Evolutionary conservation across 2,797 vertebrate genomes (phyloP).

Genomic region (Amniataba percoides): DNA sequence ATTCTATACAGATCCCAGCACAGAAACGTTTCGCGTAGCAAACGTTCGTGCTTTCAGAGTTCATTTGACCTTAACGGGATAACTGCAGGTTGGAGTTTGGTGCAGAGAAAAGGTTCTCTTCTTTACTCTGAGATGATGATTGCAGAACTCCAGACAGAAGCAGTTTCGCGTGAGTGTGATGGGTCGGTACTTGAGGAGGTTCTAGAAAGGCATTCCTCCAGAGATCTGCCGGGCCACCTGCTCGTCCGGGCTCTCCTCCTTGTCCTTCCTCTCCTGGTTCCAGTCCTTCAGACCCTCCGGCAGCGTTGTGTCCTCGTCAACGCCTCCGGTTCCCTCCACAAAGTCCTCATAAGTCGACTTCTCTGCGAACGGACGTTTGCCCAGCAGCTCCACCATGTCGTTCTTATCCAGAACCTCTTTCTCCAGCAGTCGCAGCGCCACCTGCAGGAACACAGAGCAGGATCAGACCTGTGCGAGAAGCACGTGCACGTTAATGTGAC

Average conservation of each 20-base stretch:
- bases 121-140: neutral
- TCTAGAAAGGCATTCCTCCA: constrained; percentile 89
- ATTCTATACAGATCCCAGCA: neutral
- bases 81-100: neutral
- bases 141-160: neutral
- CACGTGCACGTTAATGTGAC: neutral
- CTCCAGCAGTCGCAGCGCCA: constrained; percentile 93
- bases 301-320: constrained; percentile 94
- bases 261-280: constrained; percentile 91
- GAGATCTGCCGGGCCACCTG: constrained; percentile 88
- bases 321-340: constrained; percentile 94
- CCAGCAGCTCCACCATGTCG: constrained; percentile 95
- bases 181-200: neutral
- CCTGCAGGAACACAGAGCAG: constrained; percentile 76
- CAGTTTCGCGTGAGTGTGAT: neutral
- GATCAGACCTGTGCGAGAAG: neutral
- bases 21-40: neutral
- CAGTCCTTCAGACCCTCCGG: constrained; percentile 97
- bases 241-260: constrained; percentile 88
- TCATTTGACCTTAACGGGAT: no score
- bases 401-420: constrained; percentile 95
- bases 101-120: neutral
- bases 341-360: constrained; percentile 98
- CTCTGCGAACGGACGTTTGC: constrained; percentile 92
- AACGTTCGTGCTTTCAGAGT: no score